Percentiles rank a stretch among this genome's conserved stretches.
Evolutionary conservation across 2,888 invertebrate genomes (phyloP).

Genomic region (Agrochola lychnidis): DNA sequence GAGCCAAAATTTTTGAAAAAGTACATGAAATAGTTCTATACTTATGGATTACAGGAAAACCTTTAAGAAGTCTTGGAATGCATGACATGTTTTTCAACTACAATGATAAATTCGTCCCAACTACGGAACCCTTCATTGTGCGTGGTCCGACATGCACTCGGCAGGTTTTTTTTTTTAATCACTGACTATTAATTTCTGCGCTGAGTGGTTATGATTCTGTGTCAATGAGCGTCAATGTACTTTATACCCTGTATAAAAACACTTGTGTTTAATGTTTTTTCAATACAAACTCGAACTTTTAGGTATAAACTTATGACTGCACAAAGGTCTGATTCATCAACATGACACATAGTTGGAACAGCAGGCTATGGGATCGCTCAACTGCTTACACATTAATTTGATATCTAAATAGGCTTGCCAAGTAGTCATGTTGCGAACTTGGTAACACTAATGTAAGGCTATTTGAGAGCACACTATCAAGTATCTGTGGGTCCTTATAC

Average conservation of each 20-base stretch:
- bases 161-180: neutral
- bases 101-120: no score
- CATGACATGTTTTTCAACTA: no score
- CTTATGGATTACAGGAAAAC: no score
- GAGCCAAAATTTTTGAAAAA: no score
- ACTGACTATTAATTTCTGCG: neutral
- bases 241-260: neutral
- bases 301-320: constrained; percentile 27
- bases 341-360: constrained; percentile 50
- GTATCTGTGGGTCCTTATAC: neutral
- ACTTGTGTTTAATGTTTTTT: constrained; percentile 26
- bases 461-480: constrained; percentile 21
- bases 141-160: no score
- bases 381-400: constrained; percentile 29
- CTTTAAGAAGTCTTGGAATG: no score
- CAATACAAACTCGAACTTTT: constrained; percentile 22
- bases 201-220: neutral
- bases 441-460: neutral
- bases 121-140: no score
- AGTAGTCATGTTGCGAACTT: constrained; percentile 22
- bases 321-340: constrained; percentile 54
- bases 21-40: no score
- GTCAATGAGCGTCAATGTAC: neutral
- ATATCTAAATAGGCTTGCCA: constrained; percentile 11
- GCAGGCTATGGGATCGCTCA: constrained; percentile 24